These are phyloP conservation scores for Lamellibrachia luymesi DNA, from an alignment of 1,140 invertebrate genomes.

Conservation along the genomic window DNA sequence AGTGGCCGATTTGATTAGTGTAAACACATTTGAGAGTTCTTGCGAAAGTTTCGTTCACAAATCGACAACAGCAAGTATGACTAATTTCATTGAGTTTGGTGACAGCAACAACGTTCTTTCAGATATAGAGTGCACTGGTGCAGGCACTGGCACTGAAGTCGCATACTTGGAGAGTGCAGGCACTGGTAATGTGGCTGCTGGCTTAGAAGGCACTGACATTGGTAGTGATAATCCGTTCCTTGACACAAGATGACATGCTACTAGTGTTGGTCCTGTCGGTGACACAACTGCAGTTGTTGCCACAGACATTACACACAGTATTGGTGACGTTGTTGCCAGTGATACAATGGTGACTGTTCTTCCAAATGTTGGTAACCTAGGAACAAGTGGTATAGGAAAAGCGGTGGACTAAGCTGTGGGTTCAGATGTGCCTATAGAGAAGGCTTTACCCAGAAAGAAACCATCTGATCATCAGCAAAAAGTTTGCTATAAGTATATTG, in stretches of 20 bases:
- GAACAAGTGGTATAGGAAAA: neutral
- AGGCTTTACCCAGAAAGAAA: neutral
- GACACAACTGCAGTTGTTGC: neutral
- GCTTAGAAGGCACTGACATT: neutral
- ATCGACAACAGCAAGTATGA: conserved; percentile 7
- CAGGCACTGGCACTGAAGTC: neutral
- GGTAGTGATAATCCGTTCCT: neutral
- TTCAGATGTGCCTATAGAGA: neutral
- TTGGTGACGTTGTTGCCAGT: neutral
- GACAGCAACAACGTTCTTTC: neutral
- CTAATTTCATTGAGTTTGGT: conserved; percentile 7
- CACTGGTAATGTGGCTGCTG: neutral
- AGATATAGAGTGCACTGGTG: neutral
- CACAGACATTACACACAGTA: too few relatives aligned
- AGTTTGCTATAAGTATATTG: neutral
- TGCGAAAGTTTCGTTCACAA: neutral
- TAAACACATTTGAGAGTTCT: conserved; percentile 8
- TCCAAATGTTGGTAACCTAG: neutral
- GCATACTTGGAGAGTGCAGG: neutral
- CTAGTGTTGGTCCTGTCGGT: neutral
- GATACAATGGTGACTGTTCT: neutral
- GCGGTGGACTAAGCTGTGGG: neutral
- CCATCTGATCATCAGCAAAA: neutral
- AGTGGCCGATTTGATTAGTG: conserved; percentile 6
- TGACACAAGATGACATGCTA: neutral